Evolutionary conservation across 23 tunicate genomes (phyloP), one percentile per base, ranked within the genome.

Genomic region (Phallusia fumigata): DNA sequence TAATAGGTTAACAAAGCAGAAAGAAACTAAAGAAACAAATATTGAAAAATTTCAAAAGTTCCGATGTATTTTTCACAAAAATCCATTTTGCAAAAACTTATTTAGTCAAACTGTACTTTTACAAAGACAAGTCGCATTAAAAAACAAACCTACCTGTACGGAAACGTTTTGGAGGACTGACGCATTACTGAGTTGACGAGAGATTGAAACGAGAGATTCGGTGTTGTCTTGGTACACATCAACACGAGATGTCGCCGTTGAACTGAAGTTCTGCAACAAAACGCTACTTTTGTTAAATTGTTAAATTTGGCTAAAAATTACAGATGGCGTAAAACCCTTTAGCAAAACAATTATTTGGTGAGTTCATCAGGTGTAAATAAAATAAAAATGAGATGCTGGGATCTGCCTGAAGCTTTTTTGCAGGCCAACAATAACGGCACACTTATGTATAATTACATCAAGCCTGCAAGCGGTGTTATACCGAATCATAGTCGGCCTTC

Each of bases 201-300:
- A 58, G 28, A 58, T 24, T 21, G 28, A 58, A 13, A 21, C 69
- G 28, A 58, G 35, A 3, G 35, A n/a, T 33, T 33, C 79, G 5
- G 26, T 34, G 53, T 30, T 77, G 53, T 77, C 81, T 36, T 45
- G 81, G 18, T 36, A 45, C 22, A 8, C 44, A 1, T 24, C 74
- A 26, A 52, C 30, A 31, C 83, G 36, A 22, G 79, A 64, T 34
- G 86, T 74, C 40, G 72, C 44, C 21, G 87, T 49, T 16, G 87
- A 84, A 31, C 77, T 73, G 28, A 84, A 84, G 31, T 76, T 84
- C 87, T 84, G 58, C 69, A 58, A 58, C 28, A 5, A 58, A 58
- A 58, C 13, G 28, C 13, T 58, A 3, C 5, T 40, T 5, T 40
- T 40, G 47, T 40, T 40, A n/a, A n/a, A n/a, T n/a, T n/a, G n/a